phyloP scores from a whole-genome alignment of 2,888 invertebrate genomes.

The Escarpia spicata region DNA sequence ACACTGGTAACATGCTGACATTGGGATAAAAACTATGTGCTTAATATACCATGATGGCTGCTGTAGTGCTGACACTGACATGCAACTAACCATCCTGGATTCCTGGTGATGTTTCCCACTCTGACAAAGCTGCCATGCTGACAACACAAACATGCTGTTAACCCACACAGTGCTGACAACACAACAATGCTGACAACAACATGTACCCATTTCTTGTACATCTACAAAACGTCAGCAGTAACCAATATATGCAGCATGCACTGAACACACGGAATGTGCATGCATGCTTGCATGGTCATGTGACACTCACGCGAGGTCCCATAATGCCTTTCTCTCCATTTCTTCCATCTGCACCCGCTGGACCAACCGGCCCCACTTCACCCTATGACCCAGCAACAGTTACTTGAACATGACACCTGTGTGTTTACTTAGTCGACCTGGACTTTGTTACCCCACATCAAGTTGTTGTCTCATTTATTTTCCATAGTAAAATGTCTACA shows the following conservation, averaged over 20 bases:
- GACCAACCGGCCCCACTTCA: not conserved
- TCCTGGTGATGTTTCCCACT: not conserved
- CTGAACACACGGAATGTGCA: not conserved
- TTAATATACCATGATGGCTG: not conserved
- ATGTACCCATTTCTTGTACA: not conserved
- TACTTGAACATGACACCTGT: not conserved
- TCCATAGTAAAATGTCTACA: too few species aligned
- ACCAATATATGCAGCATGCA: not conserved
- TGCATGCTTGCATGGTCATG: not conserved
- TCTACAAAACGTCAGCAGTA: not conserved
- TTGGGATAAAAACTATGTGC: not conserved
- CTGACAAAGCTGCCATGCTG: not conserved
- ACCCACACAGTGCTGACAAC: not conserved
- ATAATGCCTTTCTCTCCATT: not conserved
- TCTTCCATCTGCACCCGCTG: not conserved
- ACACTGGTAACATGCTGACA: not conserved
- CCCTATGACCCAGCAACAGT: not conserved
- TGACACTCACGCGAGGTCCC: slow-evolving; percentile 12
- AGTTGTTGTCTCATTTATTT: too few species aligned
- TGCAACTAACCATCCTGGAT: not conserved
- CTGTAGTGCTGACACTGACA: not conserved
- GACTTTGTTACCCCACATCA: not conserved
- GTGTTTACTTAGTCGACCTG: not conserved
- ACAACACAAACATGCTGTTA: not conserved
- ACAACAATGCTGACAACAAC: not conserved